These are phyloP conservation scores for Callyntrura guangdongensis DNA, from an alignment of 2,888 invertebrate species.

Conservation along the genomic window DNA sequence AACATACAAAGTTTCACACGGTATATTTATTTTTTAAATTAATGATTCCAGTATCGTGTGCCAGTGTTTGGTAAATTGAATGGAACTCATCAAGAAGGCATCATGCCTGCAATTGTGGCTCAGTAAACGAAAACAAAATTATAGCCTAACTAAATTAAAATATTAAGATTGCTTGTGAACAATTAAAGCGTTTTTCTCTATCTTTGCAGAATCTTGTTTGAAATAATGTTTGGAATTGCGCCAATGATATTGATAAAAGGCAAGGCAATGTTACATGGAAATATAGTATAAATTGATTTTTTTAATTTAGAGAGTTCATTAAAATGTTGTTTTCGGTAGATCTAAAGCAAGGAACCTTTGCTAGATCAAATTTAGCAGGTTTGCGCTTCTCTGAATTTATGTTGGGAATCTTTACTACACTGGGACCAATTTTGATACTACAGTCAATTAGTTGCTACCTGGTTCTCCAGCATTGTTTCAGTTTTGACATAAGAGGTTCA, in stretches of 20 bases:
- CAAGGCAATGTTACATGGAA: neutral
- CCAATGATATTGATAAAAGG: slow-evolving; percentile 74
- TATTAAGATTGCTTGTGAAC: neutral
- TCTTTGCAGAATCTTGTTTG: slow-evolving; percentile 64
- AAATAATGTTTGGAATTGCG: slow-evolving; percentile 71
- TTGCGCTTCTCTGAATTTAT: slow-evolving; percentile 68
- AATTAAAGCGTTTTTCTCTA: neutral
- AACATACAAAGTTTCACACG: too few species aligned
- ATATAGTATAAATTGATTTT: neutral
- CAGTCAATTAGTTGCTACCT: slow-evolving; percentile 69
- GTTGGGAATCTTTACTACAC: slow-evolving; percentile 64
- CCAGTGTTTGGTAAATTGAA: slow-evolving; percentile 72
- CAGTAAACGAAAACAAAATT: slow-evolving; percentile 47
- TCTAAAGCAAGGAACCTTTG: slow-evolving; percentile 70
- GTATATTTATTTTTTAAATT: too few species aligned
- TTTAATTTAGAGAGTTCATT: neutral
- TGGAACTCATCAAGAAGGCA: slow-evolving; percentile 71
- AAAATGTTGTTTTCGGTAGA: slow-evolving; percentile 34
- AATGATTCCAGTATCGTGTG: slow-evolving; percentile 56
- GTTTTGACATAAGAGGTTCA: slow-evolving; percentile 66
- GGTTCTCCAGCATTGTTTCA: slow-evolving; percentile 46
- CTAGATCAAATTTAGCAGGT: slow-evolving; percentile 67
- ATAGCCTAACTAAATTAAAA: neutral
- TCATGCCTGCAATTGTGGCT: slow-evolving; percentile 73
- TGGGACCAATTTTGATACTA: slow-evolving; percentile 59